These are phyloP conservation scores for Pheosia tremula DNA, from an alignment of 2,888 invertebrate genomes.

Conservation along the genomic window DNA sequence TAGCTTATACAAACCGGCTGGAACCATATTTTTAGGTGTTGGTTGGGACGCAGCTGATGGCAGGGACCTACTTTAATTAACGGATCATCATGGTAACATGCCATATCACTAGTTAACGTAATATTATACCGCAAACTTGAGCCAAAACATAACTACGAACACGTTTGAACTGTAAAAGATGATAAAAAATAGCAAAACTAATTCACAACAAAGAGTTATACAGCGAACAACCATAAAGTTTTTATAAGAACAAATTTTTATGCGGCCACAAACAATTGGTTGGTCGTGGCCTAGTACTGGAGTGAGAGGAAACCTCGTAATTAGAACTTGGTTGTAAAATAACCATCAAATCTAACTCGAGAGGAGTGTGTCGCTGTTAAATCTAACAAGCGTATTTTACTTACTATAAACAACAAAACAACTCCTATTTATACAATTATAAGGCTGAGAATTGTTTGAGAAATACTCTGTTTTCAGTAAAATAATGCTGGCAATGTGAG, in stretches of 20 bases:
- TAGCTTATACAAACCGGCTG: too few relatives aligned
- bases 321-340: conserved; percentile 80
- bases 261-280: conserved; percentile 66
- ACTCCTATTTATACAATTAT: conserved; percentile 21
- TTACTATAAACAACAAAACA: conserved; percentile 5
- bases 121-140: too few relatives aligned
- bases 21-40: too few relatives aligned
- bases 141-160: conserved; percentile 15
- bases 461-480: conserved; percentile 17
- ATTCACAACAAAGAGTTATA: conserved; percentile 72
- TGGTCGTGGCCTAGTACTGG: conserved; percentile 65
- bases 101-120: too few relatives aligned
- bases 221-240: conserved; percentile 64
- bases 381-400: conserved; percentile 35
- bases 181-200: conserved; percentile 52
- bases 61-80: too few relatives aligned
- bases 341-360: conserved; percentile 76
- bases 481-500: conserved; percentile 47
- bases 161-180: conserved; percentile 35
- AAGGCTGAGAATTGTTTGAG: conserved; percentile 35
- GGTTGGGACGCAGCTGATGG: too few relatives aligned
- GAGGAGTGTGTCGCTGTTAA: conserved; percentile 68
- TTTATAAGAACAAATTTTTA: conserved; percentile 62
- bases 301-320: conserved; percentile 76
- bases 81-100: too few relatives aligned